phyloP scores from a whole-genome alignment of 2,888 invertebrate species.

The Melikaiella ostensackeni region DNA sequence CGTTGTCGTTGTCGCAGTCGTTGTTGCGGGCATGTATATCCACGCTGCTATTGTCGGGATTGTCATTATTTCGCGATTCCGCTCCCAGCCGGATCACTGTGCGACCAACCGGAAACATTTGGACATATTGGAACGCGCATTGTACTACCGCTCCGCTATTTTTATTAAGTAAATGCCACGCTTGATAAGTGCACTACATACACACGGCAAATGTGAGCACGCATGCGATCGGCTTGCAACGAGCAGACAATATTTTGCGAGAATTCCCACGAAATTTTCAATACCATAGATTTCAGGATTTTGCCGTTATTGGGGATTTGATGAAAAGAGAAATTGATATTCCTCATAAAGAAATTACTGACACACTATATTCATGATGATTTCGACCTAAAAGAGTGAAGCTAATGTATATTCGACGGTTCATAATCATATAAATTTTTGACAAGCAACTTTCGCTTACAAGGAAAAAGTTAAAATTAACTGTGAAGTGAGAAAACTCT shows the following conservation, averaged over 20 bases:
- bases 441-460: too few relatives aligned
- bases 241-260: neutral
- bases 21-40: slow-evolving; percentile 61
- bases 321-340: neutral
- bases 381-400: too few relatives aligned
- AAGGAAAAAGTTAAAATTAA: too few relatives aligned
- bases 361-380: too few relatives aligned
- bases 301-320: neutral
- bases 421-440: too few relatives aligned
- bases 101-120: slow-evolving; percentile 72
- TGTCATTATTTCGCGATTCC: slow-evolving; percentile 75
- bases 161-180: slow-evolving; percentile 58
- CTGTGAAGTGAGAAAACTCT: too few relatives aligned
- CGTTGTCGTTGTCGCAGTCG: slow-evolving; percentile 70
- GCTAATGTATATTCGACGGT: too few relatives aligned
- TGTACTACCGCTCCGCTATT: slow-evolving; percentile 56
- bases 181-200: slow-evolving; percentile 49
- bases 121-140: slow-evolving; percentile 70
- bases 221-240: neutral
- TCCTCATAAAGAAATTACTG: neutral
- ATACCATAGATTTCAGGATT: neutral
- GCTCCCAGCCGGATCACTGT: slow-evolving; percentile 66
- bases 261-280: slow-evolving; percentile 25
- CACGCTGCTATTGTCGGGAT: slow-evolving; percentile 67
- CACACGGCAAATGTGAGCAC: slow-evolving; percentile 27